Base-by-base conservation (phyloP, 2,113 vertebrate genomes). In the Etia nguti region DNA sequence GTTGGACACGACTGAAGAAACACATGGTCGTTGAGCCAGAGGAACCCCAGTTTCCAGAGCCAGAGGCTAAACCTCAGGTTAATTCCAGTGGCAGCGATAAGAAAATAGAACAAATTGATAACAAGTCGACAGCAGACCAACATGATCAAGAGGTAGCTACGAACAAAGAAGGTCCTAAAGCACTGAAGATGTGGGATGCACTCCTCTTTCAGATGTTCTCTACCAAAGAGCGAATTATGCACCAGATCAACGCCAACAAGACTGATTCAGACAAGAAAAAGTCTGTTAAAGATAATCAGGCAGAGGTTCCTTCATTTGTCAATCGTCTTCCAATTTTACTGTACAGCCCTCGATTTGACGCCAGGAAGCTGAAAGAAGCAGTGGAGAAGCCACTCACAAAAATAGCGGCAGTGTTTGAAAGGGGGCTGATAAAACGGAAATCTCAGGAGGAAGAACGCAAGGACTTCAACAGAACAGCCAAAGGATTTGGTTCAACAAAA, bases 181-280 rank as follows among this genome's bases (percentile, higher is more conserved):
- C 97, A 5, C 92, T 95, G 16, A 97, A 96, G 77, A 97, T 99
- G 97, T 99, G 98, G 98, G 98, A 99, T 2, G 97, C 98, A 1
- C 96, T 99, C 57, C 96, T 99, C 26, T 98, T 98, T 86, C 98
- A 97, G 50, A 94, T 98, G 97, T 96, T 97, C 1, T 94, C 97
- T 48, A 92, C 94, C 6, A 97, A 96, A 89, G 95, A 96, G 3
- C 94, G 8, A 16, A 95, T 96, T 11, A 93, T 96, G 89, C 62
- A 96, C 6, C 96, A 97, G 75, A 92, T 97, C 48, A 94, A 88
- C 8, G 15, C 52, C 70, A 73, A 6, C 79, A 96, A 95, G 68
- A 92, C 90, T 6, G 94, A 94, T 10, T n/a, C 87, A 11, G 93
- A 95, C 1, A 83, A 88, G 18, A 93, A 86, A 6, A 96, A 93